Base-by-base conservation (phyloP, 2,888 invertebrate genomes). In the Noctua fimbriata region DNA sequence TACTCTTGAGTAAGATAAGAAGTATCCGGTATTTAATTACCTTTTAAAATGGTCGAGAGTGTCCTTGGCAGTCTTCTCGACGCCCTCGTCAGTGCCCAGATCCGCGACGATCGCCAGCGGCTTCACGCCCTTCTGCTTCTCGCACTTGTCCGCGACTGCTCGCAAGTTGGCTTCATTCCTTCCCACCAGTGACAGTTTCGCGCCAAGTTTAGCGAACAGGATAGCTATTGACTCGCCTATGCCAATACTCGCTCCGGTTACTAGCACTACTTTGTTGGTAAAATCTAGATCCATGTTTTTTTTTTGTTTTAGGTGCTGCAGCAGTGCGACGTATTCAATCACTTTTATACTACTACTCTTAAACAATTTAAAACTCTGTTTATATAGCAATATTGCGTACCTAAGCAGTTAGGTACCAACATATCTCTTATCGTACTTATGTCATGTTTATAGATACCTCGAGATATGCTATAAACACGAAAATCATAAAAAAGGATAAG, bases 161-260 rank as follows among this genome's bases (percentile, higher is more conserved):
- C 69, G 78, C 79, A 93, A 76, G 47, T 90, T 91, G 16, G 77
- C 78, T 73, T 89, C 91, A 49, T 91, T 90, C n/a, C 92, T 87
- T 0, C 92, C 93, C 14, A 93, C 92, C 7, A 93, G 87, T 0
- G 91, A 83, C 74, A 93, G 76, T 60, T 88, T 88, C 0, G 93
- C 93, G 32, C 91, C 91, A 73, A 86, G 89, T 70, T 89, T 85
- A 0, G 92, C 92, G 65, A 93, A 92, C 81, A 92, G 76, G 18
- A 91, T 10, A 12, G 92, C 92, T 5, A 84, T 92, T 7, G 91
- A 84, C 73, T 91, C 91, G 0, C 93, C 93, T 18, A 93, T 92
- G 1, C 93, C 93, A 2, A 89, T 89, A 76, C 93, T 93, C 2
- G 93, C 93, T n/a, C 93, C 93, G 0, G 92, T 93, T 71, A 93